Percentiles rank a stretch among this genome's conserved stretches.
These are phyloP conservation scores for Allygus modestus DNA, from an alignment of 2,888 invertebrate genomes.

Conservation along the genomic window DNA sequence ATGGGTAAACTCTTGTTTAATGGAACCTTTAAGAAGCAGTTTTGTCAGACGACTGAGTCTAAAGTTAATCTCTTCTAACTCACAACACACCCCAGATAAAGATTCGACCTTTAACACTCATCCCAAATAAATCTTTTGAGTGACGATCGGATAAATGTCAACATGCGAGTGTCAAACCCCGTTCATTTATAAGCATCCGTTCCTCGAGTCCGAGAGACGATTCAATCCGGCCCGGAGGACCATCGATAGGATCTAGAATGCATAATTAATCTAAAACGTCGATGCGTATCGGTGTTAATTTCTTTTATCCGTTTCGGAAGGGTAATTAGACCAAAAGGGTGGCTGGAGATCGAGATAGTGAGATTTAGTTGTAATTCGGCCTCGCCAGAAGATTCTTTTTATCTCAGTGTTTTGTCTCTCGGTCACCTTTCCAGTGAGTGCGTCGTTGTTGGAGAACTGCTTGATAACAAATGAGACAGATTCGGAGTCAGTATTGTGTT, in stretches of 20 bases:
- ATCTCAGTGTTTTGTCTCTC: no score
- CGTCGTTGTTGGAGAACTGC: no score
- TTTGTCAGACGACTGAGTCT: no score
- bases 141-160: slow-evolving; percentile 9
- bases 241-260: slow-evolving; percentile 38
- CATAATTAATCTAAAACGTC: slow-evolving; percentile 21
- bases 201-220: no score
- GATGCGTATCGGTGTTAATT: slow-evolving; percentile 47
- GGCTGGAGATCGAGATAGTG: slow-evolving; percentile 26
- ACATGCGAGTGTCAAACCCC: neutral
- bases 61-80: no score
- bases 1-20: no score
- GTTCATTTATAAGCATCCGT: neutral
- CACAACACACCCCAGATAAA: no score
- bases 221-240: slow-evolving; percentile 27
- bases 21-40: no score
- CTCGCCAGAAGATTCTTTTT: no score
- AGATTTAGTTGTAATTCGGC: neutral
- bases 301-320: slow-evolving; percentile 31
- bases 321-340: slow-evolving; percentile 29
- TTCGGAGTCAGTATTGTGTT: no score
- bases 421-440: no score
- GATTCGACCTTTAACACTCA: neutral
- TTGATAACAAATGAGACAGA: no score
- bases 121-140: neutral